A percentile compares a stretch with the other conserved stretches of the same genome.
These are phyloP conservation scores for Ectemnius lituratus DNA, from an alignment of 2,888 invertebrate species.

Conservation along the genomic window DNA sequence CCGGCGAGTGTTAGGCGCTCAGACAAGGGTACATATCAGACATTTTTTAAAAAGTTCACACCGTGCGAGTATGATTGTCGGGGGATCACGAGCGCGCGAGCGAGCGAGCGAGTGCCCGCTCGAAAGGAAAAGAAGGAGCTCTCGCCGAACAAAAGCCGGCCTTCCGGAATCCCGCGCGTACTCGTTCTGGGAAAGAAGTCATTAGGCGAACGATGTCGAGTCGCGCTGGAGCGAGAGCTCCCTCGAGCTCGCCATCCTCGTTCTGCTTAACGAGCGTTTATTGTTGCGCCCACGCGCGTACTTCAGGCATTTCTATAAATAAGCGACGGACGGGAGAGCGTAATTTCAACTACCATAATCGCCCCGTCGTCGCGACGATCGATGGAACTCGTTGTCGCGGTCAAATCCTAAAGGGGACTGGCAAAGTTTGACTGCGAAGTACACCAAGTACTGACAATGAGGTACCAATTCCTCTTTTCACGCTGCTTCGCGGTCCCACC, in stretches of 20 bases:
- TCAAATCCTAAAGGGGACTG: no score
- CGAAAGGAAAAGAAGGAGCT: background rate
- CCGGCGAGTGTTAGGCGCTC: no score
- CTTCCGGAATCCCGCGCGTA: constrained; percentile 9
- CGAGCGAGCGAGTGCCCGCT: no score
- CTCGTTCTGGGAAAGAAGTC: constrained; percentile 22
- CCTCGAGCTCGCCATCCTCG: constrained; percentile 23
- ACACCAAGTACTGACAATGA: no score
- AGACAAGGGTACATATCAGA: no score
- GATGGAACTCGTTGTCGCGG: background rate
- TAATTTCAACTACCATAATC: constrained; percentile 22
- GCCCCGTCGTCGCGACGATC: background rate
- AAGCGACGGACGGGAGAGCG: constrained; percentile 20
- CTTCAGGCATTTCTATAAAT: constrained; percentile 49
- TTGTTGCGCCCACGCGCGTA: constrained; percentile 31
- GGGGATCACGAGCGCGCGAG: no score
- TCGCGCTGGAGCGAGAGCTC: constrained; percentile 33
- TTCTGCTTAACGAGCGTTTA: constrained; percentile 50
- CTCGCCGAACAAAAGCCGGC: constrained; percentile 12
- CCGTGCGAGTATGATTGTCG: no score
- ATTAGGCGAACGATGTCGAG: constrained; percentile 40
- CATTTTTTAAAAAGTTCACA: no score
- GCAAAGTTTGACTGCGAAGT: no score
- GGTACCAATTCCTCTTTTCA: background rate
- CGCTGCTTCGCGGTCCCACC: constrained; percentile 8